Evolutionary conservation across 1,140 invertebrate genomes (phyloP), one percentile per base, ranked within the genome.

Genomic region (Achatina immaculata): DNA sequence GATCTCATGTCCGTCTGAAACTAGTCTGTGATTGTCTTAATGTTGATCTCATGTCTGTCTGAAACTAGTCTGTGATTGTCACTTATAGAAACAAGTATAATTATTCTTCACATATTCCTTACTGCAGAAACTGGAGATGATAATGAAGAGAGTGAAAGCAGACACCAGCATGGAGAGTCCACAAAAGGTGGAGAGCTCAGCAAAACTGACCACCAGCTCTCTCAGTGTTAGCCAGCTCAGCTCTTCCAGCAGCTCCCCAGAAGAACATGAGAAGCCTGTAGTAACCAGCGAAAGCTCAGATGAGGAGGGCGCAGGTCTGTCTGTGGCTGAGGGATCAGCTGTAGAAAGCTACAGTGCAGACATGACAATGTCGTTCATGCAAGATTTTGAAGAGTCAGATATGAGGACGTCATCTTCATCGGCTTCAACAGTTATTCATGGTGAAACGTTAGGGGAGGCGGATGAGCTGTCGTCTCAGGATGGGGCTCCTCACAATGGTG

Each of bases 131-230:
- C 77, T 90, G 40, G 89, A 90, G 74, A 89, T 89, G 88, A 90
- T 90, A 43, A 90, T 90, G 89, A 90, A 88, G 79, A 83, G 89
- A 81, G 88, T 90, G 62, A 90, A 90, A 69, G 86, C 88, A 2
- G 88, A 87, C 73, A 80, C 74, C 69, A 42, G 77, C 24, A 62
- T 38, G 31, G 43, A 81, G 40, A 78, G 72, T 38, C 84, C 85
- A 34, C 75, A 81, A 51, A 48, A 78, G 21, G 83, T 80, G 81
- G 86, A 85, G 72, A 65, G 82, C 80, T 34, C 58, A 62, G 28
- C 6, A 0, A 62, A 62, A 62, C 16, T 28, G 28, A 34, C 16
- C 1, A 58, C 4, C 55, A 62, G 28, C 2, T 62, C 11, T 62
- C 4, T 28, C 28, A 62, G 58, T 65, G 79, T 80, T 71, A 87